Evolutionary conservation across 1,140 invertebrate species (phyloP).

Genomic region (Planococcus citri): DNA sequence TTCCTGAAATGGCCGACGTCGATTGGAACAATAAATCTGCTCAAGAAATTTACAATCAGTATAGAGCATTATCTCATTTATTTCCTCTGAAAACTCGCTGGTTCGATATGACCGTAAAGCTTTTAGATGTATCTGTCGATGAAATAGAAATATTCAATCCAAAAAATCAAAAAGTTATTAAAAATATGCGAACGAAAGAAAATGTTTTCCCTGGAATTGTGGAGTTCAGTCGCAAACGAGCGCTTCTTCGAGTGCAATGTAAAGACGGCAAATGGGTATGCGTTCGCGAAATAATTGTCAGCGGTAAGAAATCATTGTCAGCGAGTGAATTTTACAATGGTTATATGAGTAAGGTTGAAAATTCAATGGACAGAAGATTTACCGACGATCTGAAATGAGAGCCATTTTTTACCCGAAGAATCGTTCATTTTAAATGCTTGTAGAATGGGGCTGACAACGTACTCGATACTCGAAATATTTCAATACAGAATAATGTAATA

Average conservation of each 20-base stretch:
- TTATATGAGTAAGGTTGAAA: conserved; percentile 26
- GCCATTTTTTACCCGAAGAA: no score
- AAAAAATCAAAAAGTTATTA: conserved; percentile 2
- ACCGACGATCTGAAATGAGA: background rate
- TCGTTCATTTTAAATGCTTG: no score
- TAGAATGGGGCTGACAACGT: no score
- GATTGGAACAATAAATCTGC: conserved; percentile 49
- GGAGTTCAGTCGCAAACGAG: conserved; percentile 25
- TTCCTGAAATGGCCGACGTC: conserved; percentile 42
- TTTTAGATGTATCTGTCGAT: conserved; percentile 23
- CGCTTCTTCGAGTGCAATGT: conserved; percentile 27
- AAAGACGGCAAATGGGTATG: conserved; percentile 27
- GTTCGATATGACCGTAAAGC: conserved; percentile 25
- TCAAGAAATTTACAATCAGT: conserved; percentile 46
- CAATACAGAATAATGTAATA: no score
- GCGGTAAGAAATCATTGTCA: conserved; percentile 26
- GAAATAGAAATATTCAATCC: background rate
- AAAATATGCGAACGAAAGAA: background rate
- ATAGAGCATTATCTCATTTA: conserved; percentile 49
- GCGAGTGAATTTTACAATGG: conserved; percentile 31
- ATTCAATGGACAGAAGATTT: background rate
- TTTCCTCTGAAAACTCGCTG: conserved; percentile 44
- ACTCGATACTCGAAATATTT: no score
- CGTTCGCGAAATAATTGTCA: conserved; percentile 24
- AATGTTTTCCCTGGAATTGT: conserved; percentile 23